These are phyloP conservation scores for Pseudococcus longispinus DNA, from an alignment of 2,888 invertebrate genomes.

Conservation along the genomic window DNA sequence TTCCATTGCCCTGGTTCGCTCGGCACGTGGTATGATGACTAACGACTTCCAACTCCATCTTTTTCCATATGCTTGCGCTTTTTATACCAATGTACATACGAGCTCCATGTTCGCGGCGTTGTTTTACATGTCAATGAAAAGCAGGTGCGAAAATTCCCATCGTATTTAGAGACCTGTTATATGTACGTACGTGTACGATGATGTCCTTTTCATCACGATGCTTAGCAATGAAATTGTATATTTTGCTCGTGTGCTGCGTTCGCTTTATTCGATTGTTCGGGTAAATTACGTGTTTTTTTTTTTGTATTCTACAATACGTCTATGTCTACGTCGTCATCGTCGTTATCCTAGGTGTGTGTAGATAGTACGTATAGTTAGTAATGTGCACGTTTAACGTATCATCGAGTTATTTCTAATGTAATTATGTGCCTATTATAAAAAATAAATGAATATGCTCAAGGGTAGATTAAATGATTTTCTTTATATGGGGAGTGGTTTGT, in stretches of 20 bases:
- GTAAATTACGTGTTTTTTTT: slow-evolving; percentile 33
- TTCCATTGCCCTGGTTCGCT: neutral
- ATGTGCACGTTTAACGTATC: slow-evolving; percentile 21
- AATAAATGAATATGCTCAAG: slow-evolving; percentile 28
- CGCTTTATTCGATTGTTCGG: neutral
- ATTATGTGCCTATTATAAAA: slow-evolving; percentile 36
- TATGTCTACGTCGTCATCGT: neutral
- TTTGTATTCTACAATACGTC: neutral
- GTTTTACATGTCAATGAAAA: slow-evolving; percentile 46
- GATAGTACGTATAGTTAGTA: neutral
- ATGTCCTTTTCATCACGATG: slow-evolving; percentile 40
- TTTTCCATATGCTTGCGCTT: neutral
- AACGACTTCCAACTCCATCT: neutral
- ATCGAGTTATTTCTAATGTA: slow-evolving; percentile 42
- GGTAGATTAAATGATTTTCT: slow-evolving; percentile 38
- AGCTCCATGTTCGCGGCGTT: slow-evolving; percentile 7
- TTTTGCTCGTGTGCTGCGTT: neutral
- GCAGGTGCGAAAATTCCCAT: slow-evolving; percentile 35
- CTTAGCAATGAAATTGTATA: neutral
- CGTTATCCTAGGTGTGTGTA: neutral
- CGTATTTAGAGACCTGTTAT: neutral
- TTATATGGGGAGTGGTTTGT: neutral
- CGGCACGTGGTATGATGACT: neutral
- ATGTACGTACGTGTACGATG: neutral
- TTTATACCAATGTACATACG: neutral